phyloP scores from a whole-genome alignment of 2,888 invertebrate species.

The Osmoderma eremita region DNA sequence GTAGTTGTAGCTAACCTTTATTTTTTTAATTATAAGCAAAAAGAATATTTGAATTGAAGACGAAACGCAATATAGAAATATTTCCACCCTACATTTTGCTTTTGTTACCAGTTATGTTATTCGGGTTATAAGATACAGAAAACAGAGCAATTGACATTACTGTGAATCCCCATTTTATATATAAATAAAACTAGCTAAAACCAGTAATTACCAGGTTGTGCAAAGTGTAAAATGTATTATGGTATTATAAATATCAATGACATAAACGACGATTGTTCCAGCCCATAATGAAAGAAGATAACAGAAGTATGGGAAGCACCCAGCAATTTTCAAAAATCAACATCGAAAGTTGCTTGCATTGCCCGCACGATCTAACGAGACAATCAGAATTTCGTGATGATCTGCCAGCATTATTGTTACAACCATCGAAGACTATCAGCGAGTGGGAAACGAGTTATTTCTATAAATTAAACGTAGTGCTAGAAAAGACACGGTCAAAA shows the following conservation, averaged over 20 bases:
- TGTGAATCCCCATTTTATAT: no score
- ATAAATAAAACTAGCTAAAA: no score
- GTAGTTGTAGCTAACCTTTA: no score
- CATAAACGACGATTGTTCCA: slow-evolving; percentile 54
- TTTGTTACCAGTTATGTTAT: no score
- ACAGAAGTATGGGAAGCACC: slow-evolving; percentile 57
- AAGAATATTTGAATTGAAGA: no score
- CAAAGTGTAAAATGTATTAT: not conserved
- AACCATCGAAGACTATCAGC: slow-evolving; percentile 3
- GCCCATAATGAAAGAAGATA: slow-evolving; percentile 65
- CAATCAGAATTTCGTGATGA: slow-evolving; percentile 67
- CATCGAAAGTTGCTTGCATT: slow-evolving; percentile 68
- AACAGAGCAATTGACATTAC: no score
- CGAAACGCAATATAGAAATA: no score
- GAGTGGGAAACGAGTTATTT: slow-evolving; percentile 1
- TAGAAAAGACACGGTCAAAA: slow-evolving; percentile 50
- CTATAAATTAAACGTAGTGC: slow-evolving; percentile 6
- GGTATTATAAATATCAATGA: slow-evolving; percentile 36
- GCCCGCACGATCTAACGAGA: slow-evolving; percentile 71
- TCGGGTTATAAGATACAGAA: no score
- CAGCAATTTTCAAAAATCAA: slow-evolving; percentile 61
- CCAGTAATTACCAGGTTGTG: no score
- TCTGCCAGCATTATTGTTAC: slow-evolving; percentile 66
- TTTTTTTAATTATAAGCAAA: no score
- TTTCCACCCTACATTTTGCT: no score